Evolutionary conservation across 2,888 invertebrate species (phyloP), one percentile per base, ranked within the genome.

Genomic region (Drosophila gaucha): DNA sequence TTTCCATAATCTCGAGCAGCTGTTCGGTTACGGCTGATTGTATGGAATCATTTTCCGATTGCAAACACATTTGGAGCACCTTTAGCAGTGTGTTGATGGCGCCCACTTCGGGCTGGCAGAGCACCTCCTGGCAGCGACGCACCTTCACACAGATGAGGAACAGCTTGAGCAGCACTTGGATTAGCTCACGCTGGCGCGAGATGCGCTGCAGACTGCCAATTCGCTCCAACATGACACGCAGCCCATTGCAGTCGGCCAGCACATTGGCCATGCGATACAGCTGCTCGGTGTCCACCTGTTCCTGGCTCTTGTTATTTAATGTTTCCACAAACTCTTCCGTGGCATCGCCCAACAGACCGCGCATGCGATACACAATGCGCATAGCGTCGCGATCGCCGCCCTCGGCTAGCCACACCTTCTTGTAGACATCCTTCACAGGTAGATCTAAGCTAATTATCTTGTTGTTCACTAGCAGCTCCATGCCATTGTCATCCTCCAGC

Each of bases 241-340:
- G 90, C 0, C 94, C 94, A 68, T 94, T 96, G 90, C 96, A 96
- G 74, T 96, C 95, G 1, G 95, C 95, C 87, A 98, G 93, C 0
- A 97, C 96, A 89, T 95, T 96, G 0, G 97, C 97, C 96, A 97
- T 96, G 89, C 95, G 95, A 91, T 97, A 99, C 0, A 98, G 95
- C 89, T 98, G 97, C 90, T 99, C 99, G 84, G 98, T 97, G 90
- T 99, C 98, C 2, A 98, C 96, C 3, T 95, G 94, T 85, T 95
- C 97, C 92, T 94, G 97, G 89, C 95, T 96, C 91, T 95, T 97
- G 87, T 95, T 95, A 72, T 96, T 97, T 31, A 99, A 93, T 1
- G 97, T 97, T 92, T 99, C 98, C 10, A 99, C 97, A 91, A 99
- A 99, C 92, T 99, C 99, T 90, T 99, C 99, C 0, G 99, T 99